Conservation (phyloP, 2,797 vertebrate genomes). For the Tachyglossus aculeatus region DNA sequence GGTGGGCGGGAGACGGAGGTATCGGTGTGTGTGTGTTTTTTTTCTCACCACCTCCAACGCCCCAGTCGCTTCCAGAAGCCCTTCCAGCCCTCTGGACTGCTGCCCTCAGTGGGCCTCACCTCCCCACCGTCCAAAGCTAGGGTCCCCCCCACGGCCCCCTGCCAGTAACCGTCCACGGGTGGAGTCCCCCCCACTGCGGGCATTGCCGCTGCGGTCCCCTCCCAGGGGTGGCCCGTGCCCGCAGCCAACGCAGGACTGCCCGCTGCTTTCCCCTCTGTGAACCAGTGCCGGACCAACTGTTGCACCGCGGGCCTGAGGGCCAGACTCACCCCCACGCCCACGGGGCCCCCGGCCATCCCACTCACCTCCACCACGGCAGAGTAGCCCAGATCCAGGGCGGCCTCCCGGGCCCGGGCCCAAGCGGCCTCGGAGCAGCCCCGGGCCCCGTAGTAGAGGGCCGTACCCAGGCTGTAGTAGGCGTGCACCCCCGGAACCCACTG, state of each 20-base stretch:
- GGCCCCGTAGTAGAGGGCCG: constrained; percentile 86
- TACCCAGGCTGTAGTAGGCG: constrained; percentile 86
- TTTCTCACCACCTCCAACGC: background rate
- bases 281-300: constrained; percentile 71
- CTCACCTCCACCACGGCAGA: constrained; percentile 79
- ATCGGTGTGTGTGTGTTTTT: rapidly evolving
- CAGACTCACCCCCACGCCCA: constrained; percentile 72
- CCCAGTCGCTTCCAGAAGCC: background rate
- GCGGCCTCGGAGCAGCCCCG: constrained; percentile 81
- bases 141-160: background rate
- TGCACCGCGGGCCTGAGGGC: constrained; percentile 81
- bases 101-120: background rate
- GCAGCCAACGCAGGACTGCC: background rate
- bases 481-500: constrained; percentile 83
- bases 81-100: background rate
- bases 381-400: constrained; percentile 83
- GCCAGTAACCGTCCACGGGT: background rate
- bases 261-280: constrained; percentile 71
- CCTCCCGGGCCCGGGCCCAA: constrained; percentile 82
- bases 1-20: background rate
- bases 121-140: too few species aligned
- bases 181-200: background rate
- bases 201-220: background rate
- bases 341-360: constrained; percentile 66
- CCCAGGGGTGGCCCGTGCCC: background rate